phyloP scores from a whole-genome alignment of 2,888 invertebrate species.

The Lucinisca nassula region DNA sequence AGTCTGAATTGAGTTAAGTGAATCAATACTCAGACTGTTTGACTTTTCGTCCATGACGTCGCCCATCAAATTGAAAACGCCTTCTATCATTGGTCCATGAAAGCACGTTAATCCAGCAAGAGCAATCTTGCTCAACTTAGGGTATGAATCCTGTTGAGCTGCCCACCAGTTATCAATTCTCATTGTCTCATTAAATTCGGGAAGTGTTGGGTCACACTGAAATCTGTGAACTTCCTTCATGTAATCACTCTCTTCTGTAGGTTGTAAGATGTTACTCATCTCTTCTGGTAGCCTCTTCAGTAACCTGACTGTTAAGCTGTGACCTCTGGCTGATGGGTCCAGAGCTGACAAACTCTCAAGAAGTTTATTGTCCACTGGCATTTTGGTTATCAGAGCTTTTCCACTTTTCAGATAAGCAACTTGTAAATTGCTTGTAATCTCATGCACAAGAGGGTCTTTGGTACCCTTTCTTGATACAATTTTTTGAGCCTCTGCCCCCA shows the following conservation, averaged over 20 bases:
- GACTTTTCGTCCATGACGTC: not conserved
- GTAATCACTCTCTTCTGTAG: not conserved
- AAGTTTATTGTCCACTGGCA: conserved; percentile 57
- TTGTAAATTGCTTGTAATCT: not conserved
- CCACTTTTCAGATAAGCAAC: not conserved
- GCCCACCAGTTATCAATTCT: not conserved
- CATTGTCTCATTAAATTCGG: not conserved
- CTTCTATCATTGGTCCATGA: not conserved
- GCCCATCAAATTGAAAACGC: not conserved
- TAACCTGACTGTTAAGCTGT: conserved; percentile 24
- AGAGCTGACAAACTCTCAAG: conserved; percentile 48
- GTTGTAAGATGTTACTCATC: conserved; percentile 42
- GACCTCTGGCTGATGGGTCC: conserved; percentile 52
- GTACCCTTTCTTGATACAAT: not conserved
- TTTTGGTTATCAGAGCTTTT: conserved; percentile 40
- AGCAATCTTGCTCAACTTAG: not conserved
- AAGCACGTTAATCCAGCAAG: not conserved
- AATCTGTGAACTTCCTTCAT: conserved; percentile 33
- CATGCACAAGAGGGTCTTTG: not conserved
- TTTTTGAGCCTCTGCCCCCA: not conserved
- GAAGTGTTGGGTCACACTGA: conserved; percentile 25
- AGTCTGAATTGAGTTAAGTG: not conserved
- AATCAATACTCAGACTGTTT: not conserved
- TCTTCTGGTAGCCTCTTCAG: conserved; percentile 41
- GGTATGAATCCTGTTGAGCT: not conserved